A percentile compares a stretch with the other conserved stretches of the same genome.
Conservation (phyloP, 2,797 vertebrate genomes). For the Rhinoraja longicauda region DNA sequence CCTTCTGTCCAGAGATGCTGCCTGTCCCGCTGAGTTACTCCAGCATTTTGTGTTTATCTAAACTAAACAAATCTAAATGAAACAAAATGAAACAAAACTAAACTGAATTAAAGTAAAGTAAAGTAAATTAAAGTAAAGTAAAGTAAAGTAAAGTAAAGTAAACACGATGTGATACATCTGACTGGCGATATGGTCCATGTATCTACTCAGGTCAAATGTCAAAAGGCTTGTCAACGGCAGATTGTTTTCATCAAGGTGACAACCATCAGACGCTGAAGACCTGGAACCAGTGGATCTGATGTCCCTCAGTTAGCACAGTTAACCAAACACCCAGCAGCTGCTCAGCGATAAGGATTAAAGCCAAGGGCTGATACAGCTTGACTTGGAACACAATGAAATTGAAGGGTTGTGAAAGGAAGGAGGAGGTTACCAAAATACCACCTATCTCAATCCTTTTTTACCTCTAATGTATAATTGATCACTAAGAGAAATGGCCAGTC, state of each 20-base stretch:
- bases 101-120: too few species aligned
- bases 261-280: neutral
- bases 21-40: too few species aligned
- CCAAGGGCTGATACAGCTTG: conserved; percentile 32
- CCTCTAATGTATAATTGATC: conserved; percentile 38
- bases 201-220: conserved; percentile 48
- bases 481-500: neutral
- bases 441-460: conserved; percentile 57
- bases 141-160: too few species aligned
- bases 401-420: neutral
- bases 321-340: conserved; percentile 12
- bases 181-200: conserved; percentile 44
- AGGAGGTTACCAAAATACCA: conserved; percentile 42
- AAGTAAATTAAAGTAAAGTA: too few species aligned
- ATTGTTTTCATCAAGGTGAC: conserved; percentile 48
- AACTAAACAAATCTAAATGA: too few species aligned
- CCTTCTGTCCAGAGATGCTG: too few species aligned
- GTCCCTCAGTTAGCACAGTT: neutral
- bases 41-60: too few species aligned
- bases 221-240: conserved; percentile 44
- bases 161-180: conserved; percentile 46
- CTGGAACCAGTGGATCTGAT: conserved; percentile 6
- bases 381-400: neutral
- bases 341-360: neutral
- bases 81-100: too few species aligned